These are phyloP conservation scores for Maylandia zebra DNA, from an alignment of 2,113 vertebrate genomes.

Conservation along the genomic window DNA sequence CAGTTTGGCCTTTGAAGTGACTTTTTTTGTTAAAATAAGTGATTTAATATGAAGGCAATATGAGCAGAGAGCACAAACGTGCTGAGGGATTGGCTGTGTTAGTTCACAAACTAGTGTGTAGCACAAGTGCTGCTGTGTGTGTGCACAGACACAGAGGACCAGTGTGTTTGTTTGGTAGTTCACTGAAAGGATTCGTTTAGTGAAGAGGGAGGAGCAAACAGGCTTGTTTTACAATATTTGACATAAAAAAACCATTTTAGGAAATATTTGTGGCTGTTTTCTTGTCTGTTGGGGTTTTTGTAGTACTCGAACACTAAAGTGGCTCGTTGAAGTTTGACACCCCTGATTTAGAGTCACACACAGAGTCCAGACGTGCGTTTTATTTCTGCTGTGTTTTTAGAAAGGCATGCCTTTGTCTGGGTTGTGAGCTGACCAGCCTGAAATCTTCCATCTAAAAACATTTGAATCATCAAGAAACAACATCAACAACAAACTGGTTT, in stretches of 20 bases:
- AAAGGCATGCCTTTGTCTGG: neutral
- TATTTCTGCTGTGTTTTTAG: neutral
- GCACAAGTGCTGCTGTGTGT: neutral
- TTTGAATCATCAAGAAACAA: fast-evolving
- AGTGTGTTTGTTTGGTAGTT: neutral
- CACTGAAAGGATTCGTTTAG: neutral
- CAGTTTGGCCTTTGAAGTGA: fast-evolving
- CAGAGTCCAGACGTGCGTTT: neutral
- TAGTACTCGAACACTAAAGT: neutral
- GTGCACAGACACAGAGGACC: neutral
- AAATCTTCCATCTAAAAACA: neutral
- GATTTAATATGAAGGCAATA: neutral
- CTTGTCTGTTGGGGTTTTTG: neutral
- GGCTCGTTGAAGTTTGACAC: neutral
- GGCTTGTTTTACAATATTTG: neutral
- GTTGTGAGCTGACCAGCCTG: neutral
- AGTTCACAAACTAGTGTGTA: neutral
- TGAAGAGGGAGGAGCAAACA: fast-evolving
- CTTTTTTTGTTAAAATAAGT: neutral
- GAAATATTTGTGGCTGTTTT: neutral
- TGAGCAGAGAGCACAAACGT: neutral
- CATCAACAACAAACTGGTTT: neutral
- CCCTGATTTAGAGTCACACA: neutral
- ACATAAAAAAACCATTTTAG: neutral
- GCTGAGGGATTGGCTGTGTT: neutral